Evolutionary conservation across 2,113 vertebrate species (phyloP), one percentile per base, ranked within the genome.

Genomic region (Crotalus horridus): DNA sequence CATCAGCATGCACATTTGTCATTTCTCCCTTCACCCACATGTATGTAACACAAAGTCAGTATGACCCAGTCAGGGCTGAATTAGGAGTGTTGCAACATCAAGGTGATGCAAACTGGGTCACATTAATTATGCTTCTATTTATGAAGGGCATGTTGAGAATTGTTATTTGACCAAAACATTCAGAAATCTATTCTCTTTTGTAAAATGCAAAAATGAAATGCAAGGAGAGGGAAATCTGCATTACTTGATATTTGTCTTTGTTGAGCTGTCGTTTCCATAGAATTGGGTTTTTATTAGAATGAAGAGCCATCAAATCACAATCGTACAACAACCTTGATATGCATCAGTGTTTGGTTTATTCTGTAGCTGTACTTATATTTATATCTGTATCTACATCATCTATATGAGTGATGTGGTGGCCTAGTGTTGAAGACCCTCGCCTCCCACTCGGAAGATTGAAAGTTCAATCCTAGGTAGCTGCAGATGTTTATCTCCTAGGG

Each of bases 11-110:
- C 33, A 39, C 17, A 20, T 39, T 81, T 17, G 7, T 39, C 17
- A 81, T 81, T 81, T 81, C 15, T 81, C 15, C 69, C 69, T 39
- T 39, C 33, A 81, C 17, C 93, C 6, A 33, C 91, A 93, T 94
- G 91, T 43, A 94, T 90, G 95, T 94, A 74, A 51, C 13, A 29
- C 26, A 29, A 69, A 33, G 20, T 53, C 94, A 95, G 95, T 93
- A 92, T 94, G 93, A 96, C 94, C 96, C 94, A 96, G 95, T 94
- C 94, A 94, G 94, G 93, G 94, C 95, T 86, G 95, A 91, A 92
- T 55, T 91, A 88, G 94, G 94, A 43, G 51, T 55, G 93, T 95
- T 94, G 56, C 85, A 93, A 93, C 58, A n/a, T 95, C 17, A 23
- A 29, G 87, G 5, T 51, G 29, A 88, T 33, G 29, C 7, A 55